Conservation (phyloP, 2,113 vertebrate genomes). For the Psammodynastes pulverulentus region DNA sequence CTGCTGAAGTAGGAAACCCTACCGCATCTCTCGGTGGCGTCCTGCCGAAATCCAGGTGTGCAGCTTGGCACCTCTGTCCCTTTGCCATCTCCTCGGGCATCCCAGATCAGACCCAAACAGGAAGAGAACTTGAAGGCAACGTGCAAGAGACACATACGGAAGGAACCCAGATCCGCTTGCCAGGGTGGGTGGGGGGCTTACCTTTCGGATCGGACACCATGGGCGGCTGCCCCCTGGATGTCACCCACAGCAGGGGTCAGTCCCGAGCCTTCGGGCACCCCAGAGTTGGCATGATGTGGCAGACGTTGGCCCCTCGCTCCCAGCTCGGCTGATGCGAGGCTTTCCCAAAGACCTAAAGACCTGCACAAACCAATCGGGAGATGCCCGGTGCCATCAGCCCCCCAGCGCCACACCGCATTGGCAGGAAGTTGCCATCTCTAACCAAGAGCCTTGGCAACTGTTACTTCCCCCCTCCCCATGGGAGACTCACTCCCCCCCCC, state of each 20-base stretch:
- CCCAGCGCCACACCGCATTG: neutral
- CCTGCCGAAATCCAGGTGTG: neutral
- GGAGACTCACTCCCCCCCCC: neutral
- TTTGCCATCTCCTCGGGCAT: neutral
- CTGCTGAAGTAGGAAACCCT: neutral
- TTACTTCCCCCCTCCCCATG: neutral
- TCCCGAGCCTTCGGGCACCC: too few relatives aligned
- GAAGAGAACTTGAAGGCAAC: neutral
- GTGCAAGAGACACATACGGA: neutral
- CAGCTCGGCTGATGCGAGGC: too few relatives aligned
- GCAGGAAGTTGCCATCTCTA: neutral
- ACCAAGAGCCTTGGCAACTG: neutral
- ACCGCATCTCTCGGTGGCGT: neutral
- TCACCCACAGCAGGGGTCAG: neutral
- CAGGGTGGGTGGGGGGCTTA: neutral
- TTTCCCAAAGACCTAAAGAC: too few relatives aligned
- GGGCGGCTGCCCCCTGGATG: accelerated
- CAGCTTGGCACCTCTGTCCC: neutral
- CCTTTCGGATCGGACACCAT: neutral
- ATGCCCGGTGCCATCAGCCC: accelerated
- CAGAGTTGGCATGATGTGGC: neutral
- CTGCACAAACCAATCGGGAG: neutral
- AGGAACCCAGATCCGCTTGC: neutral
- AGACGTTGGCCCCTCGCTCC: accelerated
- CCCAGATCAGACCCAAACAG: too few relatives aligned